These are phyloP conservation scores for Caenorhabditis doughertyi DNA, from an alignment of 2,888 invertebrate species.

Conservation along the genomic window DNA sequence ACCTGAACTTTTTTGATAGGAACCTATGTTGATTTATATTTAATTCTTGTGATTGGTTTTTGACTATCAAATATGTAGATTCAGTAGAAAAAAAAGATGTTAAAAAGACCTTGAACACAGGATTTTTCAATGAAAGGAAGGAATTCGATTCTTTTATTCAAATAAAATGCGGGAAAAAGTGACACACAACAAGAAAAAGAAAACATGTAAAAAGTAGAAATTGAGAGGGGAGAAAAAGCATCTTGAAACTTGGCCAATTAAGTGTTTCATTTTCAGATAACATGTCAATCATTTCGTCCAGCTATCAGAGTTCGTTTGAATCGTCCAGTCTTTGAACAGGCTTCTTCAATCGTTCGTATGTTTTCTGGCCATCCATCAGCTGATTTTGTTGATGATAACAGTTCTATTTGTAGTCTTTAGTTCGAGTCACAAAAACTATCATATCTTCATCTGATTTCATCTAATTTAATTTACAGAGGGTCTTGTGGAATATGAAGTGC, in stretches of 20 bases:
- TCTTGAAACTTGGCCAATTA: conserved; percentile 17
- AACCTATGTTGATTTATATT: conserved; percentile 3
- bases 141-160: conserved; percentile 33
- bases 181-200: conserved; percentile 17
- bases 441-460: not conserved
- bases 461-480: conserved; percentile 74
- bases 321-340: conserved; percentile 75
- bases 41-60: conserved; percentile 29
- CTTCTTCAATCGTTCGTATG: conserved; percentile 75
- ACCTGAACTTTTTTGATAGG: conserved; percentile 27
- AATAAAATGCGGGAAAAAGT: conserved; percentile 37
- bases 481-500: conserved; percentile 80
- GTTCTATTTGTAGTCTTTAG: not conserved
- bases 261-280: conserved; percentile 36
- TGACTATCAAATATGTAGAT: conserved; percentile 41
- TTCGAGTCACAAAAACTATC: conserved; percentile 6
- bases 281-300: conserved; percentile 61
- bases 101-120: conserved; percentile 55
- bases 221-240: not conserved
- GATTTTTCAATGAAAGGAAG: conserved; percentile 35
- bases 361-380: conserved; percentile 36
- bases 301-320: conserved; percentile 76
- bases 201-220: conserved; percentile 4
- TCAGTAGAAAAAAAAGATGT: conserved; percentile 9
- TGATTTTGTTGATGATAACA: not conserved